A percentile compares a stretch with the other conserved stretches of the same genome.
These are phyloP conservation scores for Chloroceryle inda DNA, from an alignment of 2,797 vertebrate species.

Conservation along the genomic window DNA sequence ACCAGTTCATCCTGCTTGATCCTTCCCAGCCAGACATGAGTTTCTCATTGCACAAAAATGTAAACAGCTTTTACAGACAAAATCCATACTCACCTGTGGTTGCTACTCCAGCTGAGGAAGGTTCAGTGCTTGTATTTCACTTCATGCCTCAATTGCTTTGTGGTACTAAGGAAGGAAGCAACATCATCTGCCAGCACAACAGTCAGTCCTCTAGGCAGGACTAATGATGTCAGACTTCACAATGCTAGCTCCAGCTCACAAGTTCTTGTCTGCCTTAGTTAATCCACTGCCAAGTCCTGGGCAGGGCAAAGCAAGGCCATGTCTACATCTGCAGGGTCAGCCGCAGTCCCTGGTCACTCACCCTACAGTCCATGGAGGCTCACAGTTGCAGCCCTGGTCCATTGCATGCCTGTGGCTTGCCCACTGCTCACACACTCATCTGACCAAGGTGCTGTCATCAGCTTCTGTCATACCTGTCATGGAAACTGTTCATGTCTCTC, in stretches of 20 bases:
- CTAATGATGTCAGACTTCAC: neutral
- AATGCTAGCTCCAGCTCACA: neutral
- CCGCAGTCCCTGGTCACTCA: neutral
- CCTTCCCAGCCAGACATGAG: neutral
- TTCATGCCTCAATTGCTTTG: accelerated
- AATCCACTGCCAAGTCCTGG: neutral
- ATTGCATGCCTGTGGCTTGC: accelerated
- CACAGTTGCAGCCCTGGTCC: neutral
- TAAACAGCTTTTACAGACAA: neutral
- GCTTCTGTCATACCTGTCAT: accelerated
- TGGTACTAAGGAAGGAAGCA: neutral
- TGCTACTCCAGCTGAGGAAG: neutral
- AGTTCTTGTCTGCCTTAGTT: neutral
- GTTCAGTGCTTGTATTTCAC: neutral
- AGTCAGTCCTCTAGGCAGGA: neutral
- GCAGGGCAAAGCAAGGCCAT: neutral
- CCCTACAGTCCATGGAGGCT: accelerated
- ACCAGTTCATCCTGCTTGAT: neutral
- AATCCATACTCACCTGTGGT: neutral
- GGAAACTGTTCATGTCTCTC: accelerated
- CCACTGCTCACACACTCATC: neutral
- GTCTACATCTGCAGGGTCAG: neutral
- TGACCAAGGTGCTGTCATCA: neutral
- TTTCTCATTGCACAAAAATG: neutral
- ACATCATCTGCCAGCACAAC: neutral